These are phyloP conservation scores for Trachurus trachurus DNA, from an alignment of 2,797 vertebrate species.

Conservation along the genomic window DNA sequence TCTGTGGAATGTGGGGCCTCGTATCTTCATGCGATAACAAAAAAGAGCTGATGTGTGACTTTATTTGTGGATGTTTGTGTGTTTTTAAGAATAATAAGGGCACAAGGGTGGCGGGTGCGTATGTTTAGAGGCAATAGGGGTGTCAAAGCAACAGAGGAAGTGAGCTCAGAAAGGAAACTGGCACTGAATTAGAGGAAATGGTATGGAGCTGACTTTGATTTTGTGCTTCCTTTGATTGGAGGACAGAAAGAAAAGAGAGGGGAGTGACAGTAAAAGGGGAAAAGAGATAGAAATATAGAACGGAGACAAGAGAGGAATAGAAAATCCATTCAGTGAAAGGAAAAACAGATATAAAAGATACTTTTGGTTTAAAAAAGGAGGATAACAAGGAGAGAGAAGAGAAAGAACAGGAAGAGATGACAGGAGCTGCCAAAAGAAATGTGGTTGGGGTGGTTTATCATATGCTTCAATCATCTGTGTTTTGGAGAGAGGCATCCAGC, in stretches of 20 bases:
- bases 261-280: slow-evolving; percentile 23
- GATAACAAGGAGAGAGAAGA: slow-evolving; percentile 18
- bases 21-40: slow-evolving; percentile 54
- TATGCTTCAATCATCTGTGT: slow-evolving; percentile 65
- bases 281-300: background rate
- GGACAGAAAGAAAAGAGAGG: slow-evolving; percentile 37
- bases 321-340: background rate
- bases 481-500: slow-evolving; percentile 64
- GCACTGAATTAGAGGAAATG: slow-evolving; percentile 84
- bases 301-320: background rate
- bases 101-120: slow-evolving; percentile 14
- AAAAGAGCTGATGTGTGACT: slow-evolving; percentile 60
- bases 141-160: slow-evolving; percentile 76
- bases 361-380: background rate
- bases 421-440: slow-evolving; percentile 52
- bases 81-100: slow-evolving; percentile 34
- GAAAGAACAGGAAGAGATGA: slow-evolving; percentile 36
- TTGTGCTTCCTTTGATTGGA: slow-evolving; percentile 67
- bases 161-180: slow-evolving; percentile 80
- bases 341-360: slow-evolving; percentile 2
- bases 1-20: slow-evolving; percentile 56
- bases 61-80: slow-evolving; percentile 56
- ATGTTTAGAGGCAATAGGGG: slow-evolving; percentile 49
- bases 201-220: slow-evolving; percentile 64
- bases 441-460: slow-evolving; percentile 61